Conservation (phyloP, 1,140 invertebrate genomes). For the Acromyrmex echinatior region DNA sequence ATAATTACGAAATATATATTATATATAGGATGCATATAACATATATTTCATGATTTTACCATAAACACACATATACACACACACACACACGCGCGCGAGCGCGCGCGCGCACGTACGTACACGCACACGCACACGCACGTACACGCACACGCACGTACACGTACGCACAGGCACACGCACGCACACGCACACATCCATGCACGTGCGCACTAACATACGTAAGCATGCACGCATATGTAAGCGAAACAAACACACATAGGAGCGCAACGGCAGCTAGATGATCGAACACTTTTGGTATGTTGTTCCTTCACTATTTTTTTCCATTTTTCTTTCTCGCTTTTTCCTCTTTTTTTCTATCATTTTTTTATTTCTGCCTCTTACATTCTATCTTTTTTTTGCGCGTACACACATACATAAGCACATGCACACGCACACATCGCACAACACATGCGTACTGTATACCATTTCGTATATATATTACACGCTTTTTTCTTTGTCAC, state of each 20-base stretch:
- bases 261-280: slow-evolving; percentile 84
- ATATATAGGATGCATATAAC: slow-evolving; percentile 53
- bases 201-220: slow-evolving; percentile 49
- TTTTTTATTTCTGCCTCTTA: slow-evolving; percentile 23
- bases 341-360: slow-evolving; percentile 8
- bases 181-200: slow-evolving; percentile 62
- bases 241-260: slow-evolving; percentile 73
- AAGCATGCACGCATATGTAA: slow-evolving; percentile 44
- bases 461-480: slow-evolving; percentile 46
- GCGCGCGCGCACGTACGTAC: background rate
- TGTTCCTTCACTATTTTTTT: slow-evolving; percentile 59
- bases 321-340: background rate
- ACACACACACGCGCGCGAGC: slow-evolving; percentile 37
- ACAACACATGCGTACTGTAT: slow-evolving; percentile 1
- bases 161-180: background rate
- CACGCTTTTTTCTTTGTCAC: slow-evolving; percentile 57
- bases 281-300: slow-evolving; percentile 86
- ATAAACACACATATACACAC: slow-evolving; percentile 27
- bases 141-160: too few relatives aligned
- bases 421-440: background rate
- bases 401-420: background rate
- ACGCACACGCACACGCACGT: background rate
- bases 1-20: slow-evolving; percentile 60
- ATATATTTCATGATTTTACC: slow-evolving; percentile 62
- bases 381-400: slow-evolving; percentile 22